Evolutionary conservation across 1,140 invertebrate genomes (phyloP).

Genomic region (Tetramorium alpestre): DNA sequence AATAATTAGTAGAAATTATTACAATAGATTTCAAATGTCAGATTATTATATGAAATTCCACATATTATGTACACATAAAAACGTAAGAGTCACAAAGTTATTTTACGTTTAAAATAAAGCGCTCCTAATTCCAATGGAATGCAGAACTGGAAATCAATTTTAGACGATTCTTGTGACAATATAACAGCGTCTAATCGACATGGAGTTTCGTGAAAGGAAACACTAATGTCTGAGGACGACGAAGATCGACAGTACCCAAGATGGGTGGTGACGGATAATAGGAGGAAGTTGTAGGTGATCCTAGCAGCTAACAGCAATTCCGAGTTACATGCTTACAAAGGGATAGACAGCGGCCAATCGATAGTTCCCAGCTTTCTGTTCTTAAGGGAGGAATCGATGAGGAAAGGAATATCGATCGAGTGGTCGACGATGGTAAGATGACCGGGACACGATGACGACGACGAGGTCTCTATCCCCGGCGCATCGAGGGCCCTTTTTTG

Average conservation of each 20-base stretch:
- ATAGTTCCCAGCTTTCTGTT: slow-evolving; percentile 37
- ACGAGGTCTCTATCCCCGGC: slow-evolving; percentile 66
- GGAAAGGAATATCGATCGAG: slow-evolving; percentile 70
- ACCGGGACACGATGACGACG: slow-evolving; percentile 31
- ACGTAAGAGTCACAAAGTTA: background rate
- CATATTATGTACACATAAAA: too few relatives aligned
- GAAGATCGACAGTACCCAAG: slow-evolving; percentile 21
- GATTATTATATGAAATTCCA: background rate
- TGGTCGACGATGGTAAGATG: slow-evolving; percentile 55
- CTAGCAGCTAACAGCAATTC: slow-evolving; percentile 33
- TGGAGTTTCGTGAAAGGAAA: slow-evolving; percentile 8
- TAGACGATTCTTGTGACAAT: background rate
- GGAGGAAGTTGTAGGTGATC: slow-evolving; percentile 37
- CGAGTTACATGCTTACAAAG: slow-evolving; percentile 44
- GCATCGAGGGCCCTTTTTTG: slow-evolving; percentile 39
- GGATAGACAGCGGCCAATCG: slow-evolving; percentile 16
- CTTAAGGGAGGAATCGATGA: slow-evolving; percentile 38
- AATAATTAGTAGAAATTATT: background rate
- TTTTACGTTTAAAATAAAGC: background rate
- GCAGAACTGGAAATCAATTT: slow-evolving; percentile 18
- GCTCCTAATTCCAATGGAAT: background rate
- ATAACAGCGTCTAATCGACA: slow-evolving; percentile 9
- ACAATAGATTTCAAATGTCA: background rate
- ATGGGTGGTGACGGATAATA: slow-evolving; percentile 12
- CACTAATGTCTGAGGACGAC: slow-evolving; percentile 8